Evolutionary conservation across 2,797 vertebrate species (phyloP).

Genomic region (Crax fasciolata): DNA sequence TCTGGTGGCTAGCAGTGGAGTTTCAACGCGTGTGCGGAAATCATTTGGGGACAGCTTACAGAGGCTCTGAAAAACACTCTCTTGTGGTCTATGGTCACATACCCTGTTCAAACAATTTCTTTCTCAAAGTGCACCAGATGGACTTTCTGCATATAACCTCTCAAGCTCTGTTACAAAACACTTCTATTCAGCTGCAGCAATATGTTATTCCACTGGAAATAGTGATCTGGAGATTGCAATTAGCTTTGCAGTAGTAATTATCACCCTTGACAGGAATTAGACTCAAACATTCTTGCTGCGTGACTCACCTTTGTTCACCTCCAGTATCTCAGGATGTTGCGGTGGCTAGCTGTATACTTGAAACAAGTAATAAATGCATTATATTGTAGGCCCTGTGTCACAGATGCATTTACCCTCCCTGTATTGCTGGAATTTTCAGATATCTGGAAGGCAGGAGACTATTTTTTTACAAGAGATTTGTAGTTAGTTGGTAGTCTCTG

Average conservation of each 20-base stretch:
- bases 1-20: not conserved
- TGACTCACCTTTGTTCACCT: not conserved
- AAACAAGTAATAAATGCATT: not conserved
- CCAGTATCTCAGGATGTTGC: not conserved
- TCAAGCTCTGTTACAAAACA: not conserved
- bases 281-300: not conserved
- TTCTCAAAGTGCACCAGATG: not conserved
- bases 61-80: not conserved
- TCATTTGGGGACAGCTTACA: not conserved
- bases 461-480: not conserved
- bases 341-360: not conserved
- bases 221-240: not conserved
- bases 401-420: not conserved
- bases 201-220: not conserved
- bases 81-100: not conserved
- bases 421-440: not conserved
- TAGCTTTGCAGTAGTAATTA: not conserved
- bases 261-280: not conserved
- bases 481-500: not conserved
- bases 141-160: not conserved
- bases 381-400: not conserved
- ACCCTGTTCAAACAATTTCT: not conserved
- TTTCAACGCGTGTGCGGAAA: slow-evolving; percentile 8
- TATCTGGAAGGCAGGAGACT: not conserved
- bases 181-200: not conserved